Base-by-base conservation (phyloP, 1,140 invertebrate species). In the Bradysia coprophila region DNA sequence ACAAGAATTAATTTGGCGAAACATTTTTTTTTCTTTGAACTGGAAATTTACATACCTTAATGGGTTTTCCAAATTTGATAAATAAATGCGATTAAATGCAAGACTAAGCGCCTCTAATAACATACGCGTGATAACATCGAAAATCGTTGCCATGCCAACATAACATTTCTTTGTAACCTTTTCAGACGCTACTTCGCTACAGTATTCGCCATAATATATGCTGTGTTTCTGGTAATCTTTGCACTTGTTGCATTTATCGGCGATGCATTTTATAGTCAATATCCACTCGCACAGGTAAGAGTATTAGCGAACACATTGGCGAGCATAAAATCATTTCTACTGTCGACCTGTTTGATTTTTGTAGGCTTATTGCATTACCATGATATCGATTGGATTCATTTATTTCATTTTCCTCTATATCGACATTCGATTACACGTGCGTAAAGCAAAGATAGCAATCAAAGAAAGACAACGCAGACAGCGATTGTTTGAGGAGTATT, bases 181-280 rank as follows among this genome's bases (percentile, higher is more conserved):
- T 18, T 15, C 10, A 42, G 41, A 23, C 41, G 32, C 16, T 42
- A 43, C 21, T 43, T 43, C 38, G 34, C 34, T 13, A 43, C 42
- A 3, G 15, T 38, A 11, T 28, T 43, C n/a, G 21, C 21, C n/a
- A 38, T 43, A 2, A 18, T 21, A 19, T 43, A 43, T 38, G 42
- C 42, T 15, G 38, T 43, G 13, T 43, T 43, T 20, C 16, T 43
- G 2, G 36, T 43, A 13, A 18, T 43, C 6, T 43, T 43, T 38
- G 42, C 28, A n/a, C 21, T 23, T 13, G 21, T 38, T 5, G 34
- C 19, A 2, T 43, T 43, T 19, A 21, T 43, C 20, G 42, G 42
- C 11, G 42, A 43, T 38, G 42, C 34, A 31, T 5, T 38, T 43
- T 9, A 16, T 2, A 13, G 20, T 19, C 42, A 38, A 31, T 21